Conservation (phyloP, 2,797 vertebrate genomes). For the Mallotus villosus region DNA sequence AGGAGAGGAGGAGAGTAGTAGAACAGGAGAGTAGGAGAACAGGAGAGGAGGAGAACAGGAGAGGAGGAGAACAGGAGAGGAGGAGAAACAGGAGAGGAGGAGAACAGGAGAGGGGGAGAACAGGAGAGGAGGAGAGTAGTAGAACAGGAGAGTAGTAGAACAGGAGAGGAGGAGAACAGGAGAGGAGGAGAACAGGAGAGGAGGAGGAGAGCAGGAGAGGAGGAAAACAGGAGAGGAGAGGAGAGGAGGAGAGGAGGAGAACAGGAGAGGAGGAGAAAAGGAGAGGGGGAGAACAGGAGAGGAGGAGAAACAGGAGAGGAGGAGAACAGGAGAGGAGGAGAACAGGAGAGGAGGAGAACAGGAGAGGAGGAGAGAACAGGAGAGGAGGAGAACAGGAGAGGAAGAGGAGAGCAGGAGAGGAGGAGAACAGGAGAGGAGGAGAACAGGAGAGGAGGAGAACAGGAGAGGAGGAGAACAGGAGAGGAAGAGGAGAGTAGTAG, state of each 20-base stretch:
- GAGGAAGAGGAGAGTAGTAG: no score
- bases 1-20: not conserved
- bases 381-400: not conserved
- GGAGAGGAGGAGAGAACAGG: not conserved
- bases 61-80: not conserved
- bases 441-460: not conserved
- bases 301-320: not conserved
- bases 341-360: not conserved
- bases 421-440: not conserved
- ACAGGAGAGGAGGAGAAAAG: not conserved
- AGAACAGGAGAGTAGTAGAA: no score
- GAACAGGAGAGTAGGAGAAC: not conserved
- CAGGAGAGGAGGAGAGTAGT: not conserved
- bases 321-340: not conserved
- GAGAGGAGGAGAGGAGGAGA: not conserved
- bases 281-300: not conserved
- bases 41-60: not conserved
- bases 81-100: not conserved
- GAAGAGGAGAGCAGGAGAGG: no score
- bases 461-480: not conserved
- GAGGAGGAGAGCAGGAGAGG: no score
- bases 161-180: not conserved
- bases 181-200: not conserved
- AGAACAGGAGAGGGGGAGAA: not conserved
- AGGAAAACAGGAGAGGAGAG: not conserved